A percentile compares a stretch with the other conserved stretches of the same genome.
Evolutionary conservation across 2,113 vertebrate species (phyloP).

Genomic region (Heteronetta atricapilla): DNA sequence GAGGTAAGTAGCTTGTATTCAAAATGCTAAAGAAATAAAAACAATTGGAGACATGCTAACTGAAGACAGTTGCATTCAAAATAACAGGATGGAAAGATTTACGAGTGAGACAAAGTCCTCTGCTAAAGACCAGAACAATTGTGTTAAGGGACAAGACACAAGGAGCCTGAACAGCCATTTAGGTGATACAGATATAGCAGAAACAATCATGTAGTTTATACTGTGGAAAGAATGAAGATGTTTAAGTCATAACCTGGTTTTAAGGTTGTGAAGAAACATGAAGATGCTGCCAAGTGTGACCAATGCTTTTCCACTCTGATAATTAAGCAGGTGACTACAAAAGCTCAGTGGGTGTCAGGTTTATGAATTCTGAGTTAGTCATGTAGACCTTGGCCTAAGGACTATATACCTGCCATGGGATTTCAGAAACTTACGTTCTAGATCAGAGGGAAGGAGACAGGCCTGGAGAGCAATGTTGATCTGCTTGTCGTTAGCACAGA

Average conservation of each 20-base stretch:
- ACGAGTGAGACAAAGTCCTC: not conserved
- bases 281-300: not conserved
- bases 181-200: not conserved
- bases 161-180: not conserved
- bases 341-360: not conserved
- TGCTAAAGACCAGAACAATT: not conserved
- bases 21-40: not conserved
- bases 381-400: not conserved
- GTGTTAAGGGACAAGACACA: not conserved
- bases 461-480: not conserved
- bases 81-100: not conserved
- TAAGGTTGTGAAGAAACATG: not conserved
- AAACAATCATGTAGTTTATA: not conserved
- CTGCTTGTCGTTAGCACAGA: not conserved
- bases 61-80: not conserved
- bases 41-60: not conserved
- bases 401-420: rapidly evolving
- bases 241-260: not conserved
- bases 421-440: not conserved
- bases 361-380: not conserved
- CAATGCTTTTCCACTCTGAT: not conserved
- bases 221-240: not conserved
- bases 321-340: not conserved
- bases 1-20: not conserved
- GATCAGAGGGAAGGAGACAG: not conserved